Conservation (phyloP, 2,113 vertebrate genomes). For the Erinaceus europaeus region DNA sequence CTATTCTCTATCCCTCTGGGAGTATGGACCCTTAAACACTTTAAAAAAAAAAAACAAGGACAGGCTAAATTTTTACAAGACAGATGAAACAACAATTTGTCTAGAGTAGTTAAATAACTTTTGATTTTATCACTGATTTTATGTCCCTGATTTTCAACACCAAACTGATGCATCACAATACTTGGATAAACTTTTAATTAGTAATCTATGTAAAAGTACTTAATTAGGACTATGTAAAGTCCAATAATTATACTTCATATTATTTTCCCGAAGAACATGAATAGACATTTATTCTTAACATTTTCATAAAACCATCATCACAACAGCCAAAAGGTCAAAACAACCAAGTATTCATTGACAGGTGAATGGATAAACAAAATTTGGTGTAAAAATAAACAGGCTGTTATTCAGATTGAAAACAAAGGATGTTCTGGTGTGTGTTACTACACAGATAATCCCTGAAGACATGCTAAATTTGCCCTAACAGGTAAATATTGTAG, state of each 20-base stretch:
- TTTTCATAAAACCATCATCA: background rate
- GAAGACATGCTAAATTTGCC: background rate
- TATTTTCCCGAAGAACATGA: background rate
- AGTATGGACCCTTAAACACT: no score
- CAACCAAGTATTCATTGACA: background rate
- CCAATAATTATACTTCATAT: background rate
- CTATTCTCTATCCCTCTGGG: no score
- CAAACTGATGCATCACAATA: constrained; percentile 42
- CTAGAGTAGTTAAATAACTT: background rate
- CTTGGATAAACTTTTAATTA: constrained; percentile 60
- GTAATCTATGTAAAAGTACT: no score
- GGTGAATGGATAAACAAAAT: background rate
- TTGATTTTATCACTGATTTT: constrained; percentile 49
- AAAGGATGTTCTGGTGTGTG: background rate
- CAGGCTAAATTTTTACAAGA: background rate
- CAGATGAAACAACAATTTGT: background rate
- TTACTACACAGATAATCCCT: background rate
- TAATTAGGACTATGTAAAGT: background rate
- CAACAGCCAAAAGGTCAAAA: background rate
- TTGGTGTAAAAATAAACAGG: background rate
- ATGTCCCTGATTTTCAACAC: constrained; percentile 49
- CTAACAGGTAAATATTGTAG: background rate
- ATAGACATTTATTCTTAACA: background rate
- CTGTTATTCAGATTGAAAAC: constrained; percentile 18
- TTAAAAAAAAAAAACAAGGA: no score